These are phyloP conservation scores for Phallusia fumigata DNA, from an alignment of 23 tunicate genomes.

Conservation along the genomic window DNA sequence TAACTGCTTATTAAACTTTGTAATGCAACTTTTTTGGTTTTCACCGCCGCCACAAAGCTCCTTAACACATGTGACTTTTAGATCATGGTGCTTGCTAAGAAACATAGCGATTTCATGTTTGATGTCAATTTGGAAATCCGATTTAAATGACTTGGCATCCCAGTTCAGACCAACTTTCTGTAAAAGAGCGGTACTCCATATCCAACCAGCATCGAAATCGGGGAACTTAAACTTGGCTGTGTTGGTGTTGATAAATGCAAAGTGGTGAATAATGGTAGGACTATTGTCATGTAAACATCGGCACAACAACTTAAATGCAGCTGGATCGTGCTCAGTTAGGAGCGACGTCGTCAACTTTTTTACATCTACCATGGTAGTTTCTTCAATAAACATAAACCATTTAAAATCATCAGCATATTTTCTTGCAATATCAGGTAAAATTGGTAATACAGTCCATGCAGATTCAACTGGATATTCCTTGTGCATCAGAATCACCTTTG, in stretches of 20 bases:
- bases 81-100: conserved; percentile 28
- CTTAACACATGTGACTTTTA: conserved; percentile 59
- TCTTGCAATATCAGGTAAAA: conserved; percentile 53
- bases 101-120: conserved; percentile 80
- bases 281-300: conserved; percentile 65
- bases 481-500: conserved; percentile 53
- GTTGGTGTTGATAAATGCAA: conserved; percentile 50
- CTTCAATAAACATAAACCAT: conserved; percentile 95
- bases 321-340: conserved; percentile 47
- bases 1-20: conserved; percentile 24
- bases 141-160: not conserved
- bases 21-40: conserved; percentile 21
- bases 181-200: conserved; percentile 47
- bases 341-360: conserved; percentile 30
- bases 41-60: conserved; percentile 70
- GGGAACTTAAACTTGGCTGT: conserved; percentile 61
- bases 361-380: conserved; percentile 53
- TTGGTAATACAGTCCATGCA: conserved; percentile 76
- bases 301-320: conserved; percentile 45
- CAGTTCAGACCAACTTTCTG: conserved; percentile 28
- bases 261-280: conserved; percentile 82
- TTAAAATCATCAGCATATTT: conserved; percentile 49
- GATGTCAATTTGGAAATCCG: conserved; percentile 78
- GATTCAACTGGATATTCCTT: conserved; percentile 62
- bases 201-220: conserved; percentile 85